Percentiles rank a stretch among this genome's conserved stretches.
Evolutionary conservation across 2,888 invertebrate species (phyloP).

Genomic region (Agapetus fuscipes): DNA sequence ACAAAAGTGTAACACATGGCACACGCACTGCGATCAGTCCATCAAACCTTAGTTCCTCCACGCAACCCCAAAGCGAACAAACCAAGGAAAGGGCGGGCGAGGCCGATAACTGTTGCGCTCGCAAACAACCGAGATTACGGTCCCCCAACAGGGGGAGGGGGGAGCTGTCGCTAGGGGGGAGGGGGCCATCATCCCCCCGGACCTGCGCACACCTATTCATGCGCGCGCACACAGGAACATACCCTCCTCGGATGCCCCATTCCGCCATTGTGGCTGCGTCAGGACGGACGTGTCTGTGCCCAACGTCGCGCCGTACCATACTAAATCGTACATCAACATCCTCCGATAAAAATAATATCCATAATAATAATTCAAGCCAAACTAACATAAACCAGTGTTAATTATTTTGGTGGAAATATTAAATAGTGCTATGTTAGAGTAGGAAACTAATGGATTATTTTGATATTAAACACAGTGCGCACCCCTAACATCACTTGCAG

Average conservation of each 20-base stretch:
- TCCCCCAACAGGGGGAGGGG: not conserved
- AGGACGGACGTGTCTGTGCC: constrained; percentile 7
- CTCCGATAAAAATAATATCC: too few species aligned
- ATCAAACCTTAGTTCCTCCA: too few species aligned
- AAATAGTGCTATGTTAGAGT: too few species aligned
- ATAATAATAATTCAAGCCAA: too few species aligned
- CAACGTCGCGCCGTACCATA: constrained; percentile 2
- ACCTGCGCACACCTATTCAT: constrained; percentile 7
- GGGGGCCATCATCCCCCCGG: constrained; percentile 7
- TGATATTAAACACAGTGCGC: too few species aligned
- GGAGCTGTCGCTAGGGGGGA: constrained; percentile 2
- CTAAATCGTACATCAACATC: constrained; percentile 5
- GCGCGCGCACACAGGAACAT: constrained; percentile 7
- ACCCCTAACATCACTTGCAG: too few species aligned
- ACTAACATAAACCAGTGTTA: too few species aligned
- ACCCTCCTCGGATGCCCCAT: constrained; percentile 7
- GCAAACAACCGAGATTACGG: constrained; percentile 9
- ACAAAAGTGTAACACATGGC: too few species aligned
- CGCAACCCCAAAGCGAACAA: not conserved
- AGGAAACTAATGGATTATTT: too few species aligned
- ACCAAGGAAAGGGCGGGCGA: not conserved
- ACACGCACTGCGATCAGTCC: too few species aligned
- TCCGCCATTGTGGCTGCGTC: constrained; percentile 16
- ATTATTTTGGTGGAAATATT: too few species aligned
- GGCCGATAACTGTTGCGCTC: constrained; percentile 20